Base-by-base conservation (phyloP, 2,797 vertebrate species). In the Brachyrhaphis roseni region DNA sequence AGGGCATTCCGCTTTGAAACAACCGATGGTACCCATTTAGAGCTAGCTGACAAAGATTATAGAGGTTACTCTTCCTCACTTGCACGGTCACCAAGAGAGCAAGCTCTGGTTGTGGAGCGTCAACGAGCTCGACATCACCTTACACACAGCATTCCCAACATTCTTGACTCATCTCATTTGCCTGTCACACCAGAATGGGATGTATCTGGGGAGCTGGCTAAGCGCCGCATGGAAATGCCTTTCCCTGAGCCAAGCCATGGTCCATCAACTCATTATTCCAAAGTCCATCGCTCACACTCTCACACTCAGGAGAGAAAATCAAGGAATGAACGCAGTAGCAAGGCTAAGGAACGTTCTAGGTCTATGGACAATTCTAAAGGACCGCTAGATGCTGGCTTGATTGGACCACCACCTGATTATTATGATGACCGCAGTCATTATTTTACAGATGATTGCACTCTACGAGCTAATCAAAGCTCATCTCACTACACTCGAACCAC, bases 301-400 rank as follows among this genome's bases (percentile, higher is more conserved):
- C 98, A 99, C 95, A 99, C 98, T 5, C 98, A 99, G 91, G 98
- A 99, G 90, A 97, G 98, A 88, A 97, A 98, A 90, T 99, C 98
- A 0, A 94, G 98, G 70, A 97, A 97, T 2, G 98, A 99, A 92
- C 96, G 98, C 77, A 96, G 97, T 1, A 96, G 93, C 94, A 99
- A 99, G 93, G 98, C 98, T 93, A 99, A 99, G 96, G 98, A 98
- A 88, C 95, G 98, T 70, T 99, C 98, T 73, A 95, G 98, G 78
- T 99, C 98, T 2, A 98, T 99, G 98, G 98, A 99, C 91, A 99
- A 99, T 87, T 98, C 98, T 73, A 99, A 99, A 90, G 97, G 98
- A 64, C 97, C 96, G 2, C 94, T 98, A 64, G 97, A 97, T 77
- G 94, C 84, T 0, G 91, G 96, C 59, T 91, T 97, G 75, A 95